Evolutionary conservation across 2,797 vertebrate species (phyloP), one percentile per base, ranked within the genome.

Genomic region (Gorsachius magnificus): DNA sequence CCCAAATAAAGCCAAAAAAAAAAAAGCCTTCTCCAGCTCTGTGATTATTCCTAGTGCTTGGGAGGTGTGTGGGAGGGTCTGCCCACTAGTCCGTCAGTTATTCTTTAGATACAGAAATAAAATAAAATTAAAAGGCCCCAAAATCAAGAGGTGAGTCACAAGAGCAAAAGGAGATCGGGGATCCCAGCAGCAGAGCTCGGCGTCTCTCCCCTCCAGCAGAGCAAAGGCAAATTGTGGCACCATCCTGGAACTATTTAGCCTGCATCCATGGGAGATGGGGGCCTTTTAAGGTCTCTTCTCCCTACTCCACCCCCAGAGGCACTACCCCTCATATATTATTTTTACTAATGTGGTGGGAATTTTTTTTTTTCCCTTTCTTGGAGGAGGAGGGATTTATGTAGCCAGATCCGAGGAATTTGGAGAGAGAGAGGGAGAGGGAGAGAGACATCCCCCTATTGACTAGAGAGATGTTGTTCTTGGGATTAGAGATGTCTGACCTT

Each of bases 401-500:
- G 80, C 36, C 83, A 82, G 29, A 89, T 58, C n/a, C 50, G 13
- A 80, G 66, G 64, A 84, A 92, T 84, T 83, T 61, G 69, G 57
- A 43, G 85, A 41, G 63, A 33, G 48, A 22, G 89, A 7, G 56
- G 26, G 69, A 41, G 45, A 68, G 75, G 26, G 69, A 41, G 45
- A 68, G 75, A 65, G 87, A 82, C 54, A 95, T 91, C 60, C 82
- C 63, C 83, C 64, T 78, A 81, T 53, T 68, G 95, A 82, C 91
- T 70, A 57, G 54, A 66, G 48, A 79, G 82, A 96, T 94, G 93
- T 93, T 97, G 82, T 95, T 90, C 31, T 96, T 95, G 85, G 91
- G 80, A 93, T 95, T 89, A 76, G 85, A 94, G 87, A 75, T 68
- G 85, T 96, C 95, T 96, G 95, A 93, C 96, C 92, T 96, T 97